Evolutionary conservation across 2,888 invertebrate species (phyloP).

Genomic region (Corythucha ciliata): DNA sequence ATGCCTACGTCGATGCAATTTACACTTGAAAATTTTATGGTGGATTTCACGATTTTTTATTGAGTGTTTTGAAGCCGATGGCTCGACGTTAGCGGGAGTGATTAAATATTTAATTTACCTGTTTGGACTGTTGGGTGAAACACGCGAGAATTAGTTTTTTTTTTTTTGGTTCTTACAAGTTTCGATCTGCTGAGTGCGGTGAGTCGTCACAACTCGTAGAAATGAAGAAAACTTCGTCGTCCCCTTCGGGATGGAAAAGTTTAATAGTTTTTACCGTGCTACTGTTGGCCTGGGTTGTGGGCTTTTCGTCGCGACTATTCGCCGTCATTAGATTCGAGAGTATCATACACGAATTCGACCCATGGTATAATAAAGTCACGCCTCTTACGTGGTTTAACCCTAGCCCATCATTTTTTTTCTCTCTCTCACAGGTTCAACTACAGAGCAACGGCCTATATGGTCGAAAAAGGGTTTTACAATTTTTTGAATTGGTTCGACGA

Average conservation of each 20-base stretch:
- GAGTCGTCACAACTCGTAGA: too few relatives aligned
- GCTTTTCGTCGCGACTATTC: constrained; percentile 94
- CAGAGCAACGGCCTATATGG: constrained; percentile 97
- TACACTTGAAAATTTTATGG: too few relatives aligned
- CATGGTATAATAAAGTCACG: constrained; percentile 63
- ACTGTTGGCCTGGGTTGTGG: constrained; percentile 91
- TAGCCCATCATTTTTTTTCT: constrained; percentile 1
- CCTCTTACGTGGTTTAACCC: constrained; percentile 3
- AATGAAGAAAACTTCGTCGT: constrained; percentile 31
- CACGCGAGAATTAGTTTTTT: too few relatives aligned
- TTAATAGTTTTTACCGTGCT: constrained; percentile 89
- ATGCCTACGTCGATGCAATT: too few relatives aligned
- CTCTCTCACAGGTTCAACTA: constrained; percentile 84
- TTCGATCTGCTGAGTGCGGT: too few relatives aligned
- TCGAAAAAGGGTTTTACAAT: constrained; percentile 97
- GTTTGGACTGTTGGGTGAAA: too few relatives aligned
- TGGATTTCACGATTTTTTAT: too few relatives aligned
- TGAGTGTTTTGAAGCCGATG: too few relatives aligned
- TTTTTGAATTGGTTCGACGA: constrained; percentile 99
- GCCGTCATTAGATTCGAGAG: constrained; percentile 99
- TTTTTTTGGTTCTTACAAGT: too few relatives aligned
- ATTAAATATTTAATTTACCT: too few relatives aligned
- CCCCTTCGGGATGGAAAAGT: constrained; percentile 44
- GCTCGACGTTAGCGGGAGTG: too few relatives aligned
- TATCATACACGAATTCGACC: constrained; percentile 99